Evolutionary conservation across 2,888 invertebrate genomes (phyloP).

Genomic region (Rotaria magnacalcarata): DNA sequence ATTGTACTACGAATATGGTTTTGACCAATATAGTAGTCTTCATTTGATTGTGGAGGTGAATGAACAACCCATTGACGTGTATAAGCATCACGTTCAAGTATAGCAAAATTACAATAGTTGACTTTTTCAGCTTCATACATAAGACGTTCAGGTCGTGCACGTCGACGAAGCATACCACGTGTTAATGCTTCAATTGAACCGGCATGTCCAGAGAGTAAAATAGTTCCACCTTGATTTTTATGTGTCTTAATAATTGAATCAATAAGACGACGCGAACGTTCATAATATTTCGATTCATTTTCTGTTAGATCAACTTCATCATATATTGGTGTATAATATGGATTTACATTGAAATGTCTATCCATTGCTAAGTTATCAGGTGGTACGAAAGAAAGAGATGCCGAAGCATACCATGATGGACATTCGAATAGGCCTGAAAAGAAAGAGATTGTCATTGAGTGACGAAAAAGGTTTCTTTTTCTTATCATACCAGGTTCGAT

Average conservation of each 20-base stretch:
- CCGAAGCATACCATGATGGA: not conserved
- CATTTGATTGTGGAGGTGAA: not conserved
- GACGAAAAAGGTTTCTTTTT: not conserved
- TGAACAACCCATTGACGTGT: not conserved
- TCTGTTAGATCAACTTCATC: not conserved
- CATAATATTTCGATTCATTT: not conserved
- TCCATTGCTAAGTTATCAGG: not conserved
- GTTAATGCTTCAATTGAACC: constrained; percentile 72
- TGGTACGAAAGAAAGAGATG: not conserved
- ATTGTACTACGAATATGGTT: not conserved
- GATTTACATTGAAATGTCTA: not conserved
- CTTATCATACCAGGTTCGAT: constrained; percentile 74
- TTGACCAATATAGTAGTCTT: not conserved
- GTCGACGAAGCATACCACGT: not conserved
- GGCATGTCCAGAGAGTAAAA: constrained; percentile 84
- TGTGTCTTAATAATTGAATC: not conserved
- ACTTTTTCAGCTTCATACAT: not conserved
- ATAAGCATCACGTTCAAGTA: constrained; percentile 18
- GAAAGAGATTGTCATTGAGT: not conserved
- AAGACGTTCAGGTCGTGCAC: not conserved
- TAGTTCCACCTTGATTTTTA: constrained; percentile 67
- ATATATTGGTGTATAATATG: not conserved
- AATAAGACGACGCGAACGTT: not conserved
- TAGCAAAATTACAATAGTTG: not conserved
- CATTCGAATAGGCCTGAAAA: constrained; percentile 6